Evolutionary conservation across 2,113 vertebrate species (phyloP).

Genomic region (Struthio camelus): DNA sequence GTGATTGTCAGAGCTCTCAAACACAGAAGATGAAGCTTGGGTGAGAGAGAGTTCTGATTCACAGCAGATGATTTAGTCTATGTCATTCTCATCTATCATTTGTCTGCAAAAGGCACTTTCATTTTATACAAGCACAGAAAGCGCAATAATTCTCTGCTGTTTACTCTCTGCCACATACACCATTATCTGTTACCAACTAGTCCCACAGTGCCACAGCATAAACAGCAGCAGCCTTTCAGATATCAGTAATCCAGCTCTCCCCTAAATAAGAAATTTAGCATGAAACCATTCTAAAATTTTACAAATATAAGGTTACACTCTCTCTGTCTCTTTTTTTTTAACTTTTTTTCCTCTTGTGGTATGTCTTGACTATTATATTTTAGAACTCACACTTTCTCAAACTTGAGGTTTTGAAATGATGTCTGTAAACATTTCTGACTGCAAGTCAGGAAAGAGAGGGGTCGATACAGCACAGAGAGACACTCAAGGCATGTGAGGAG

Average conservation of each 20-base stretch:
- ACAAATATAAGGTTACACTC: neutral
- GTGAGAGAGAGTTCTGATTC: neutral
- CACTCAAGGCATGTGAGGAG: too few relatives aligned
- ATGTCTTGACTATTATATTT: neutral
- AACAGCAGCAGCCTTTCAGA: neutral
- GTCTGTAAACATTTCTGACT: neutral
- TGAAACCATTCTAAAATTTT: neutral
- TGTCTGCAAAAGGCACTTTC: neutral
- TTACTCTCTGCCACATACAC: neutral
- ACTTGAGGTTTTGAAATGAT: neutral
- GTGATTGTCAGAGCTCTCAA: neutral
- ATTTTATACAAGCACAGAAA: neutral
- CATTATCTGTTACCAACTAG: neutral
- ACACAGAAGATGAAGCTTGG: neutral
- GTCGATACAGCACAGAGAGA: too few relatives aligned
- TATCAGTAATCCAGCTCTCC: neutral
- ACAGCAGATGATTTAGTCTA: neutral
- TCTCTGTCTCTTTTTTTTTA: neutral
- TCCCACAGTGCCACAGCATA: neutral
- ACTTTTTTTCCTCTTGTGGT: rapidly evolving
- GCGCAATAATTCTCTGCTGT: neutral
- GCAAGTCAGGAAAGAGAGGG: too few relatives aligned
- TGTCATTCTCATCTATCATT: neutral
- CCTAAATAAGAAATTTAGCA: neutral
- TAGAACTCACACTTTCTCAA: neutral